Conservation (phyloP, 2,888 invertebrate species). For the Sepiola atlantica region DNA sequence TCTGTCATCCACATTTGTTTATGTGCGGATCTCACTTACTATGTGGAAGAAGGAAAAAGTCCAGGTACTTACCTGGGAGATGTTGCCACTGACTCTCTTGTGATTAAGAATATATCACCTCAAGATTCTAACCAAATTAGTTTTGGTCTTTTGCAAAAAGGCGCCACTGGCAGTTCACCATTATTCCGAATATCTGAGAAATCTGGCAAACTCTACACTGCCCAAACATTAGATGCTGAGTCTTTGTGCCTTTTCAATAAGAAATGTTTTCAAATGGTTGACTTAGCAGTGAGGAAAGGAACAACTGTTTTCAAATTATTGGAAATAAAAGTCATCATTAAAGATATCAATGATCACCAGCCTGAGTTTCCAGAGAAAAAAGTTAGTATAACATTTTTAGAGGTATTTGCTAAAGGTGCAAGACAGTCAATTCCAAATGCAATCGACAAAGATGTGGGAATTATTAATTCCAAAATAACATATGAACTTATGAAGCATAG, state of each 20-base stretch:
- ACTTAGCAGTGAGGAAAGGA: neutral
- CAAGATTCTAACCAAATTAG: neutral
- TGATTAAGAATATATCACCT: neutral
- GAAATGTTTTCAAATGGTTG: neutral
- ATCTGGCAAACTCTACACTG: conserved; percentile 12
- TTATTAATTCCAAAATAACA: neutral
- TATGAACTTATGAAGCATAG: neutral
- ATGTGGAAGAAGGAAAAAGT: neutral
- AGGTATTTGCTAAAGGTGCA: neutral
- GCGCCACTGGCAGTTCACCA: neutral
- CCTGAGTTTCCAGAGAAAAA: neutral
- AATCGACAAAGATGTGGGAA: neutral
- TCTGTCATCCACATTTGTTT: neutral
- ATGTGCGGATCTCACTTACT: neutral
- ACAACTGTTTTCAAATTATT: neutral
- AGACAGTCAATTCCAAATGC: neutral
- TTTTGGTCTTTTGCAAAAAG: neutral
- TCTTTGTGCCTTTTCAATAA: neutral
- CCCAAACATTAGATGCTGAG: neutral
- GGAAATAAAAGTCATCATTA: neutral
- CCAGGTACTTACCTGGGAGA: neutral
- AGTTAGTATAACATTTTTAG: neutral
- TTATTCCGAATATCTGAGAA: neutral
- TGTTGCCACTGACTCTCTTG: neutral
- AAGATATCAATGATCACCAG: neutral